Conservation (phyloP, 1,140 invertebrate genomes). For the Aphelenchoides besseyi region DNA sequence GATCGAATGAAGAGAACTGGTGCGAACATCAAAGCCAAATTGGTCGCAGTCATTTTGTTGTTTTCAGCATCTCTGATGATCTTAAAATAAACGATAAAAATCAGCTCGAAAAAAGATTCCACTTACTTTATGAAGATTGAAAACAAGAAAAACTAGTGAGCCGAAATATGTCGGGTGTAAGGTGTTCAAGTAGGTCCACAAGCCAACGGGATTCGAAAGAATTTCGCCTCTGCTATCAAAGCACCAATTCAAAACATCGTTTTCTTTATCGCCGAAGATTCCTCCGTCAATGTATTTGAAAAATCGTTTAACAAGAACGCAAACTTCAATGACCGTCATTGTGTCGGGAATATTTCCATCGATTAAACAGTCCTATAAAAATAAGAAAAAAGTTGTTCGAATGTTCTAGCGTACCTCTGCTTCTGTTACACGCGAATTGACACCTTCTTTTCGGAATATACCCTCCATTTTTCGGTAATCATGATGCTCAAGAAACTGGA, state of each 20-base stretch:
- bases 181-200: neutral
- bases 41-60: neutral
- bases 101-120: neutral
- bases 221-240: neutral
- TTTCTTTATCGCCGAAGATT: slow-evolving; percentile 1
- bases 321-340: neutral
- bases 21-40: neutral
- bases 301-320: slow-evolving; percentile 7
- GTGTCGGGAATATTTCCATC: neutral
- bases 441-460: slow-evolving; percentile 1
- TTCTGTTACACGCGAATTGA: neutral
- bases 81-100: slow-evolving; percentile 3
- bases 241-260: neutral
- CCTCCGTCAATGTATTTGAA: neutral
- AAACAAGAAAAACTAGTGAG: neutral
- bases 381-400: neutral
- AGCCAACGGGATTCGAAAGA: neutral
- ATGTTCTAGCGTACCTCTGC: too few species aligned
- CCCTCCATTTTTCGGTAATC: neutral
- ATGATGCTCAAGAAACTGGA: neutral
- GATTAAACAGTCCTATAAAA: neutral
- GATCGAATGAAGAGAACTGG: neutral
- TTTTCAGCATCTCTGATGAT: neutral
- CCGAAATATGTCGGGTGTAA: neutral
- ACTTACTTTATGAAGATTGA: neutral